Percentiles rank a stretch among this genome's conserved stretches.
Evolutionary conservation across 2,113 vertebrate species (phyloP).

Genomic region (Pituophis catenifer): DNA sequence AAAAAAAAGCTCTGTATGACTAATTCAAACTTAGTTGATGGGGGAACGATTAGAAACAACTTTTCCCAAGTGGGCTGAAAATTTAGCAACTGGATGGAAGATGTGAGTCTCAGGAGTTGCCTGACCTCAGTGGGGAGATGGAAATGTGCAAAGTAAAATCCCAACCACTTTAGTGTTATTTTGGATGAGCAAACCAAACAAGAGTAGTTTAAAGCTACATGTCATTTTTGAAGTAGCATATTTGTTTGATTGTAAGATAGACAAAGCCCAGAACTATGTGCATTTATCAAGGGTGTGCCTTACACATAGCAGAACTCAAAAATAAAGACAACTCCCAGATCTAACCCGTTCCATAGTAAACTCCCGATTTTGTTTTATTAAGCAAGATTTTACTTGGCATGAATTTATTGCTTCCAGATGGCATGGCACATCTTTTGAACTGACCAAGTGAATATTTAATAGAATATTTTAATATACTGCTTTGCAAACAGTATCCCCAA

Average conservation of each 20-base stretch:
- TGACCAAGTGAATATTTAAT: background rate
- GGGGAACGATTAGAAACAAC: conserved; percentile 12
- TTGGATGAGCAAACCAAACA: conserved; percentile 49
- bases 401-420: background rate
- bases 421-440: background rate
- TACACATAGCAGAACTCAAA: background rate
- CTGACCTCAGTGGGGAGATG: conserved; percentile 46
- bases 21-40: conserved; percentile 29
- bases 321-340: background rate
- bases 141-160: conserved; percentile 38
- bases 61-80: conserved; percentile 21
- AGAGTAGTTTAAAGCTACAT: conserved; percentile 23
- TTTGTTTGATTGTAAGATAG: background rate
- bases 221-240: conserved; percentile 35
- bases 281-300: background rate
- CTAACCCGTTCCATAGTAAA: background rate
- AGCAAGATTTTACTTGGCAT: background rate
- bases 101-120: conserved; percentile 29
- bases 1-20: conserved; percentile 11
- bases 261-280: background rate
- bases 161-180: conserved; percentile 14
- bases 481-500: background rate
- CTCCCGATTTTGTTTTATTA: background rate
- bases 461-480: background rate
- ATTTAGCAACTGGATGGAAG: background rate